Conservation (phyloP, 2,113 vertebrate genomes). For the Trichomycterus rosablanca region DNA sequence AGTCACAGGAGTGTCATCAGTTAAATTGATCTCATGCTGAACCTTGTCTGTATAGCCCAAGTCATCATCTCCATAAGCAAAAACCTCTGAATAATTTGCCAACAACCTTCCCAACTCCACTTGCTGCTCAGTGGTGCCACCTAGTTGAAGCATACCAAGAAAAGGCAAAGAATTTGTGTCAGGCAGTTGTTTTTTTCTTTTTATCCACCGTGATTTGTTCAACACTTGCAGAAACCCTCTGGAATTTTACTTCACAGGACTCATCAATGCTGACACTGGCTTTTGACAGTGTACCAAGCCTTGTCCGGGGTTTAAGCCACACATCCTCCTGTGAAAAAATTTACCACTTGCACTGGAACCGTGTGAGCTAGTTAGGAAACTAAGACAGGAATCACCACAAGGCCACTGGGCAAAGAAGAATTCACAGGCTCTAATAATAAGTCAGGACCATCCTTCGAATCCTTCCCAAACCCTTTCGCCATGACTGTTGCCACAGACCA, state of each 20-base stretch:
- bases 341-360: too few species aligned
- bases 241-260: conserved; percentile 23
- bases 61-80: conserved; percentile 11
- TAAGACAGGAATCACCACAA: too few species aligned
- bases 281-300: not conserved
- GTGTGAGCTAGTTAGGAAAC: too few species aligned
- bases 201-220: conserved; percentile 5
- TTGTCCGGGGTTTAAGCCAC: too few species aligned
- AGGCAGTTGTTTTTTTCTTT: not conserved
- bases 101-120: not conserved
- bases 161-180: too few species aligned
- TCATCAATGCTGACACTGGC: not conserved
- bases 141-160: not conserved
- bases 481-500: too few species aligned
- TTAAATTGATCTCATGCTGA: not conserved
- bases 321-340: too few species aligned
- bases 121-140: conserved; percentile 16
- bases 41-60: not conserved
- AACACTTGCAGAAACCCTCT: not conserved
- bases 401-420: too few species aligned
- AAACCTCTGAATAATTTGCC: conserved; percentile 7
- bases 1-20: conserved; percentile 3
- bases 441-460: too few species aligned
- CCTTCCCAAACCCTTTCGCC: too few species aligned
- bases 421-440: too few species aligned